These are phyloP conservation scores for Clupea harengus DNA, from an alignment of 2,113 vertebrate genomes.

Conservation along the genomic window DNA sequence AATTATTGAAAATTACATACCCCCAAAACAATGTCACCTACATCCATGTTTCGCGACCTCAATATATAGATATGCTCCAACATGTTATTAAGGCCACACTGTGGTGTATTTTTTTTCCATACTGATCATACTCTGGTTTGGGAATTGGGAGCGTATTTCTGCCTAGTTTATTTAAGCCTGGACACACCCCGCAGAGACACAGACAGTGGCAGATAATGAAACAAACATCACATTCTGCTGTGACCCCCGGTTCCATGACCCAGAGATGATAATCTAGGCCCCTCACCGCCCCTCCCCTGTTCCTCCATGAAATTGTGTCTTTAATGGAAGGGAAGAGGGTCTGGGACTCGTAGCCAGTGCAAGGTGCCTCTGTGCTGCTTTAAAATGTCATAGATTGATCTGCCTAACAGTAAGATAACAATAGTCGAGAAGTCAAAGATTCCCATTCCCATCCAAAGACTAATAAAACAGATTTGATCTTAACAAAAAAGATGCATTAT, in stretches of 20 bases:
- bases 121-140: not conserved
- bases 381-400: not conserved
- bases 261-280: not conserved
- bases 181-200: not conserved
- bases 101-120: not conserved
- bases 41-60: not conserved
- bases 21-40: not conserved
- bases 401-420: not conserved
- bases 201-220: not conserved
- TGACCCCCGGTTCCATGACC: not conserved
- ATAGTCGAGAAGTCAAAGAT: not conserved
- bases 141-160: not conserved
- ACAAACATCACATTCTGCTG: not conserved
- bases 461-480: conserved; percentile 1
- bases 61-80: not conserved
- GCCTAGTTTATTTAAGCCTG: not conserved
- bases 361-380: not conserved
- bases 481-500: not conserved
- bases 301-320: conserved; percentile 2
- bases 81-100: not conserved
- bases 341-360: not conserved
- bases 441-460: not conserved
- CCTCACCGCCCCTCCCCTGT: not conserved
- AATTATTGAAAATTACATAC: not conserved
- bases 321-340: not conserved